phyloP scores from a whole-genome alignment of 1,140 invertebrate species.

The Zophobas morio region DNA sequence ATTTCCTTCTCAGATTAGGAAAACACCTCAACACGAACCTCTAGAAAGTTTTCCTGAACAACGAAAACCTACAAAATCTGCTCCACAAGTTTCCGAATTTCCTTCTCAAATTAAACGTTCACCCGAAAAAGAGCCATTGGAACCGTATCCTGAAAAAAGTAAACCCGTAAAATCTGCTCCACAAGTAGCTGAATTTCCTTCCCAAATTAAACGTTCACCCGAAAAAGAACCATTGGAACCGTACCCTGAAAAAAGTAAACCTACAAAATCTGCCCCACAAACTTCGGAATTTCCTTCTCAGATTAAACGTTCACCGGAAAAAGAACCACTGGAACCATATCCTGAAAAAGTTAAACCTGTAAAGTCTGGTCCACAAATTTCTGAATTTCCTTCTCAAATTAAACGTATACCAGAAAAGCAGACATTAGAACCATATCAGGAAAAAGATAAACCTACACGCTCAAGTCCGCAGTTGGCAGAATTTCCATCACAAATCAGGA shows the following conservation, averaged over 20 bases:
- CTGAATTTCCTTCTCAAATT: conserved; percentile 56
- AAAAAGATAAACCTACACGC: background rate
- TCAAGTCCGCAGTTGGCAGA: background rate
- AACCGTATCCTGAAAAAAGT: conserved; percentile 51
- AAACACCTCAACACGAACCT: conserved; percentile 49
- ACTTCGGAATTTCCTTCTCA: conserved; percentile 46
- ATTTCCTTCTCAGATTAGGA: conserved; percentile 47
- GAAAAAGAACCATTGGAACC: conserved; percentile 50
- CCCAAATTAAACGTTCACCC: conserved; percentile 46
- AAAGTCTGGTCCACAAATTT: conserved; percentile 39
- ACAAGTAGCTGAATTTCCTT: conserved; percentile 53
- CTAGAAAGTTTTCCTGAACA: conserved; percentile 50
- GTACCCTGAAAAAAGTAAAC: conserved; percentile 42
- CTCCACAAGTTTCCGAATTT: conserved; percentile 42
- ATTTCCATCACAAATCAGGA: conserved; percentile 17
- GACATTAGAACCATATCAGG: conserved; percentile 35
- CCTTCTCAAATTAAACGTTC: conserved; percentile 43
- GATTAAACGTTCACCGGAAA: conserved; percentile 47
- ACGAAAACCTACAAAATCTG: conserved; percentile 23
- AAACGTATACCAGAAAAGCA: conserved; percentile 40
- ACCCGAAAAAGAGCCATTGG: conserved; percentile 51
- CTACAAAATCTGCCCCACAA: conserved; percentile 27
- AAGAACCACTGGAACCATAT: conserved; percentile 50
- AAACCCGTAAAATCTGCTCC: conserved; percentile 44
- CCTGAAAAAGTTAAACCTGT: conserved; percentile 47